Percentiles rank a stretch among this genome's conserved stretches.
Conservation (phyloP, 2,888 invertebrate genomes). For the Meliscaeva auricollis region DNA sequence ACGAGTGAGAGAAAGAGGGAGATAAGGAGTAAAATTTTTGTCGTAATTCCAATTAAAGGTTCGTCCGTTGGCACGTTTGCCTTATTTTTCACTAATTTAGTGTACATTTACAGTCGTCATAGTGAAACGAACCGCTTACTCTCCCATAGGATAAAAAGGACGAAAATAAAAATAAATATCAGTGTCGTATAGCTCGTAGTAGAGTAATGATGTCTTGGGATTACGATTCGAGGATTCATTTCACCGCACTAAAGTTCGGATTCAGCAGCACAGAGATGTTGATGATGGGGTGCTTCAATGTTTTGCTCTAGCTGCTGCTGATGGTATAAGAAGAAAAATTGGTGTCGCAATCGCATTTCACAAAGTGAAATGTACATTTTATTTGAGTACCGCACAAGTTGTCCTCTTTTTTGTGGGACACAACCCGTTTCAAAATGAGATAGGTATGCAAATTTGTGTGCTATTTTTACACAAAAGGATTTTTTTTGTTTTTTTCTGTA, state of each 20-base stretch:
- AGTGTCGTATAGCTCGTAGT: too few relatives aligned
- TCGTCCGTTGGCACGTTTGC: conserved; percentile 47
- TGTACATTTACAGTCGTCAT: conserved; percentile 13
- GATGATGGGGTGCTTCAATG: neutral
- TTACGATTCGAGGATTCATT: conserved; percentile 35
- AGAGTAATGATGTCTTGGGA: conserved; percentile 51
- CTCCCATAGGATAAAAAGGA: conserved; percentile 3
- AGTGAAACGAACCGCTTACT: neutral
- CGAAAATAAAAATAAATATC: conserved; percentile 24
- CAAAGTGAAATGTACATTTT: conserved; percentile 41
- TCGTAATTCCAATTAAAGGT: conserved; percentile 65
- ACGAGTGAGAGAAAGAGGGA: neutral
- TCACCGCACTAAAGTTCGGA: conserved; percentile 9
- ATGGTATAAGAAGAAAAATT: conserved; percentile 12
- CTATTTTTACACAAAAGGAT: conserved; percentile 14
- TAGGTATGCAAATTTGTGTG: conserved; percentile 39
- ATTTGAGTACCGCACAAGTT: conserved; percentile 8
- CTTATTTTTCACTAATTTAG: conserved; percentile 23
- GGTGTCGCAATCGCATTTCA: conserved; percentile 12
- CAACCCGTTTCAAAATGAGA: conserved; percentile 26
- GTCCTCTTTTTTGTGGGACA: neutral
- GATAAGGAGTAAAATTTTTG: conserved; percentile 11
- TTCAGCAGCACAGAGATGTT: conserved; percentile 16
- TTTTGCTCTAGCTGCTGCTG: neutral
- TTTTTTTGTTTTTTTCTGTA: neutral